Evolutionary conservation across 2,888 invertebrate species (phyloP).

Genomic region (Chymomyza amoena): DNA sequence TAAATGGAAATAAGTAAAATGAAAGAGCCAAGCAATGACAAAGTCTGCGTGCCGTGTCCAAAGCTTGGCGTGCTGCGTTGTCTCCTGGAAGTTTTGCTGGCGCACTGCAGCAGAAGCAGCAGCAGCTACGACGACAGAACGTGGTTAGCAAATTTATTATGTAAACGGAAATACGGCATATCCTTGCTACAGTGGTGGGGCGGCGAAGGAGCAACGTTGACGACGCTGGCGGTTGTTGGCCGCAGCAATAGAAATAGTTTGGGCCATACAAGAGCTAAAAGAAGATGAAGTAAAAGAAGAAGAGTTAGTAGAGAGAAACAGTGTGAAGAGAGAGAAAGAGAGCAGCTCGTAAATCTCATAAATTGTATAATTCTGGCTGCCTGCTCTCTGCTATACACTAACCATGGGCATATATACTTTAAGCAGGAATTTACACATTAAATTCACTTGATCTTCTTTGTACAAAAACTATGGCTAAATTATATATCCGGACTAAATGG

Average conservation of each 20-base stretch:
- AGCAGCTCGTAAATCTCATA: slow-evolving; percentile 70
- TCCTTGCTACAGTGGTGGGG: slow-evolving; percentile 63
- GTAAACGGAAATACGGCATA: slow-evolving; percentile 73
- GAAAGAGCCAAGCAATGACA: neutral
- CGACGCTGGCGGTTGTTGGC: slow-evolving; percentile 37
- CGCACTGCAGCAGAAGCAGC: slow-evolving; percentile 10
- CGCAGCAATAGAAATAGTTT: slow-evolving; percentile 74
- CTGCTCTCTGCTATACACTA: neutral
- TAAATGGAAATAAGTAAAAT: neutral
- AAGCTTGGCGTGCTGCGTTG: slow-evolving; percentile 2
- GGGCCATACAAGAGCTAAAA: slow-evolving; percentile 48
- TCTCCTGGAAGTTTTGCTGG: slow-evolving; percentile 2
- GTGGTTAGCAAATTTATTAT: slow-evolving; percentile 73
- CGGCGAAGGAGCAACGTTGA: slow-evolving; percentile 8
- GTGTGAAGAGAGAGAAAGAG: slow-evolving; percentile 2
- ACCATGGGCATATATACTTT: neutral
- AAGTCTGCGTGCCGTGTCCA: neutral
- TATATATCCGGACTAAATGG: no score
- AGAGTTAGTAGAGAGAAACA: slow-evolving; percentile 15
- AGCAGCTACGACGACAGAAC: slow-evolving; percentile 53
- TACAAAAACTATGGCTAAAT: no score
- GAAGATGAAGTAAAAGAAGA: slow-evolving; percentile 12
- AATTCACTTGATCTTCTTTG: no score
- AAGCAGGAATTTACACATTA: neutral
- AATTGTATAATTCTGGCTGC: slow-evolving; percentile 70